Base-by-base conservation (phyloP, 2,797 vertebrate species). In the Gallirallus australis region DNA sequence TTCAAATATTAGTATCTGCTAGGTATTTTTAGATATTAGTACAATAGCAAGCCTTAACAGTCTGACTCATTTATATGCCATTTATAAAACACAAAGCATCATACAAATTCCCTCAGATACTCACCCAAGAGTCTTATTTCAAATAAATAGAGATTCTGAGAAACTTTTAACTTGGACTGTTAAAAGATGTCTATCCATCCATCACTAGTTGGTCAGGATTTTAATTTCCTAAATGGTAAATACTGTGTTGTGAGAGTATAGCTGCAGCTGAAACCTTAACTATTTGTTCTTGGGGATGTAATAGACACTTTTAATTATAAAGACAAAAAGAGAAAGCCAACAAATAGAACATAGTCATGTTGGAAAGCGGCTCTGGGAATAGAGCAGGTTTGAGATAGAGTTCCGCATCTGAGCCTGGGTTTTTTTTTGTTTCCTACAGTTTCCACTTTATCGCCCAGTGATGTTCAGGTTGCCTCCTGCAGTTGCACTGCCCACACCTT, bases 31-130 rank as follows among this genome's bases (percentile, higher is more conserved):
- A 61, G 65, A 61, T 88, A 39, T 57, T 91, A 65, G 19, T 85
- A 84, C 54, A 88, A 70, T 19, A 84, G 12, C 53, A 90, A 93
- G 59, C 35, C 52, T 53, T 64, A 85, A 39, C 24, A 69, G 37
- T 42, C 73, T 82, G 69, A 63, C 47, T 86, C 39, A 79, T 94
- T 86, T 66, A 73, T 82, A 31, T 75, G 64, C 28, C 69, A 77
- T 80, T 89, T 90, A 56, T 90, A 85, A 93, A 90, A 82, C 45
- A 92, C 27, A 70, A 90, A 28, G n/a, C 60, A 75, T 69, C 27
- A 47, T 88, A 54, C 24, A 72, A 23, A 84, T 93, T 90, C 90
- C 73, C 35, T 76, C 54, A 56, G 31, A 50, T 37, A 31, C 20
- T 61, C 42, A 66, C 30, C 23, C 54, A 42, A 28, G 57, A 71